phyloP scores from a whole-genome alignment of 2,888 invertebrate genomes.

The Sminthurides aquaticus region DNA sequence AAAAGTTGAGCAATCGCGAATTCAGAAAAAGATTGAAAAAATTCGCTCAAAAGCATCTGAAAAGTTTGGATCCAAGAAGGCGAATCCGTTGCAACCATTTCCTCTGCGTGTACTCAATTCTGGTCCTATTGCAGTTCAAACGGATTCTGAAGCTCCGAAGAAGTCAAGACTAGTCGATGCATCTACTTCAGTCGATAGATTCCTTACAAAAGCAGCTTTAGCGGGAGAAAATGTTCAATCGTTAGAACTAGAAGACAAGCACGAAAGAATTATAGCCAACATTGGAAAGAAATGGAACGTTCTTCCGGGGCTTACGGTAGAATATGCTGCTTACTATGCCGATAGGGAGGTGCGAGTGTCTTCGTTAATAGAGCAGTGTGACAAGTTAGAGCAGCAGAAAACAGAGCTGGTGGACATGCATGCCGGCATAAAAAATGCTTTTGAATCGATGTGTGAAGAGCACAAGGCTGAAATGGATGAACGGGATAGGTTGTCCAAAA shows the following conservation, averaged over 20 bases:
- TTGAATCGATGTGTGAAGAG: conserved; percentile 28
- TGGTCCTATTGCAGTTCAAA: too few species aligned
- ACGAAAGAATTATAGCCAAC: conserved; percentile 72
- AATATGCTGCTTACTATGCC: conserved; percentile 88
- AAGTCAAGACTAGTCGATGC: conserved; percentile 85
- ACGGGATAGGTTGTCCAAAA: conserved; percentile 25
- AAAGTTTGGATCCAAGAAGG: conserved; percentile 3
- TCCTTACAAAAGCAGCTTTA: conserved; percentile 76
- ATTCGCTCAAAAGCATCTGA: conserved; percentile 61
- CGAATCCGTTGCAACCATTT: not conserved
- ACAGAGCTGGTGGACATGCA: conserved; percentile 31
- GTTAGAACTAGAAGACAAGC: conserved; percentile 72
- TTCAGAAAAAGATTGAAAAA: conserved; percentile 71
- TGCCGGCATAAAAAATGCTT: conserved; percentile 29
- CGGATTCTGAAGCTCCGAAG: conserved; percentile 46
- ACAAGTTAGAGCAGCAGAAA: conserved; percentile 53
- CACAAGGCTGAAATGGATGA: conserved; percentile 18
- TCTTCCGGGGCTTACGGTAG: conserved; percentile 85
- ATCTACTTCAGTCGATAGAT: conserved; percentile 74
- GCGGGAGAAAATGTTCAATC: conserved; percentile 82
- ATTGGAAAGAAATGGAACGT: conserved; percentile 90
- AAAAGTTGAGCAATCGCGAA: conserved; percentile 49
- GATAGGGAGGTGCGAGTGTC: conserved; percentile 77
- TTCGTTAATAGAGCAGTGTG: conserved; percentile 67
- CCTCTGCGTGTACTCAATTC: not conserved